Evolutionary conservation across 2,888 invertebrate genomes (phyloP).

Genomic region (Itoplectis maculator): DNA sequence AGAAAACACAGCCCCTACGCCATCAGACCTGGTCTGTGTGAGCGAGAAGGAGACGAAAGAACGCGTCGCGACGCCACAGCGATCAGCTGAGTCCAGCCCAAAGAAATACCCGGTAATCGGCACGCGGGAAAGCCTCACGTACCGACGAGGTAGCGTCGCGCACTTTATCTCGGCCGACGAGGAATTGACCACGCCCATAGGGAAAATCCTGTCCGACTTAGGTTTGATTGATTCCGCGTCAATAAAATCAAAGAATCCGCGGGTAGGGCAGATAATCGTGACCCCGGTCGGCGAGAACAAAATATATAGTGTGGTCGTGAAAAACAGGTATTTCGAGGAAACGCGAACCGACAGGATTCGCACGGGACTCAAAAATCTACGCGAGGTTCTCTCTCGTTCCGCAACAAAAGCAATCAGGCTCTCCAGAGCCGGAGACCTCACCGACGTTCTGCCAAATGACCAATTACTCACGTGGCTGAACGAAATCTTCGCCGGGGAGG

Average conservation of each 20-base stretch:
- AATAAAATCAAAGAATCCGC: slow-evolving; percentile 35
- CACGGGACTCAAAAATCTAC: slow-evolving; percentile 24
- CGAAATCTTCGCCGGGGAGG: background rate
- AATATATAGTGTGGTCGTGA: slow-evolving; percentile 26
- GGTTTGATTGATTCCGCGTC: background rate
- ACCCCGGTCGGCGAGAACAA: slow-evolving; percentile 5
- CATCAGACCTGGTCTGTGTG: background rate
- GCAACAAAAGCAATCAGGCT: slow-evolving; percentile 28
- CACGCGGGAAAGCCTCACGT: slow-evolving; percentile 6
- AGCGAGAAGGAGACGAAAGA: background rate
- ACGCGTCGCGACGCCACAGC: background rate
- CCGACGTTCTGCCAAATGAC: slow-evolving; percentile 17
- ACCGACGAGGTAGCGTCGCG: background rate
- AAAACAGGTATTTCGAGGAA: slow-evolving; percentile 34
- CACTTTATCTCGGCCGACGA: slow-evolving; percentile 30
- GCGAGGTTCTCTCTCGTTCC: background rate
- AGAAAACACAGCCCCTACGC: background rate
- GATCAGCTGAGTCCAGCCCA: background rate
- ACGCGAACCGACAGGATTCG: background rate
- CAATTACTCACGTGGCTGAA: background rate
- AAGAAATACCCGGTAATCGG: background rate
- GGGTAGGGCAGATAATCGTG: slow-evolving; percentile 23
- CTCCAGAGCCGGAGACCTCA: slow-evolving; percentile 34
- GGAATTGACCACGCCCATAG: background rate
- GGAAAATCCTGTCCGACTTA: background rate